Evolutionary conservation across 2,113 vertebrate species (phyloP), one percentile per base, ranked within the genome.

Genomic region (Caloenas nicobarica): DNA sequence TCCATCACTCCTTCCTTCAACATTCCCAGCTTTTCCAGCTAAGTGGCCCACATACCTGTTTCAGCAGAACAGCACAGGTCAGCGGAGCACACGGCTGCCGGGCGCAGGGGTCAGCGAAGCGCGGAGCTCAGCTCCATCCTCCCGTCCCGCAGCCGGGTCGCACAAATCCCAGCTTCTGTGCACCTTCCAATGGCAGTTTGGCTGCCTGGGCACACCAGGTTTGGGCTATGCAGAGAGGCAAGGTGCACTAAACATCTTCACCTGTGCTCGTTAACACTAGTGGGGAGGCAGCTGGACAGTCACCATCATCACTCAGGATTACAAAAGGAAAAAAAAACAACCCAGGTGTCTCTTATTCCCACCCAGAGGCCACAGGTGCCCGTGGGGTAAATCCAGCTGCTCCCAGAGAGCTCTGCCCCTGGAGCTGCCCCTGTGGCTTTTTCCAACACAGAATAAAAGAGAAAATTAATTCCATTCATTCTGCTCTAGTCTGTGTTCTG

Each of bases 41-140:
- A 11, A 6, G 28, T 77, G 13, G 53, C 28, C 28, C 79, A 19
- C 58, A 0, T 60, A 86, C 58, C 70, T n/a, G 51, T 4, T 28
- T 11, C 7, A 7, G 54, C 12, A 10, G 0, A 1, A 1, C 7
- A 22, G 25, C 31, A 2, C 8, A 0, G 0, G 6, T 3, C 40
- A 5, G 22, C 0, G 33, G 9, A 2, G 54, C 1, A 8, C 6
- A 2, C 25, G 3, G 3, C 18, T 4, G 50, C n/a, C 7, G 25
- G 0, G 3, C 1, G 10, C 5, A 7, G 48, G 8, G 15, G 0
- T 3, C 5, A 29, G 64, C 58, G 19, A 11, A 18, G 44, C 0
- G 0, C 1, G 54, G 60, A 42, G 62, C 56, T 2, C 19, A 7
- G 3, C 26, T 2, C 0, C 18, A 7, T 22, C 11, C 10, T 21